These are phyloP conservation scores for Cotesia congregata DNA, from an alignment of 2,888 invertebrate genomes.

Conservation along the genomic window DNA sequence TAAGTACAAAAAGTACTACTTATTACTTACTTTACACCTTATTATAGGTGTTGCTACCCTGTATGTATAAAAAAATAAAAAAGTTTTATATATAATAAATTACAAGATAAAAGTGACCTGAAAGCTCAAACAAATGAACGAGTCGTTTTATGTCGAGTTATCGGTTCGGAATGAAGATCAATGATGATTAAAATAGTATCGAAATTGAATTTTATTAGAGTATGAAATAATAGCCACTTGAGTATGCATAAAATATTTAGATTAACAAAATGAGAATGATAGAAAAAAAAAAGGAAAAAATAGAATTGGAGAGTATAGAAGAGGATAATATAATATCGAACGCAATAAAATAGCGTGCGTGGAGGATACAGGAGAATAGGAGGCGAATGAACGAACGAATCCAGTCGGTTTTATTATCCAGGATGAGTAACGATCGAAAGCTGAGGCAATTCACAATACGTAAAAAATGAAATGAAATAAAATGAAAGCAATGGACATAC, in stretches of 20 bases:
- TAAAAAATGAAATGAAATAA: slow-evolving; percentile 9
- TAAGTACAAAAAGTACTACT: no score
- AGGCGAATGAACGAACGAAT: slow-evolving; percentile 5
- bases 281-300: background rate
- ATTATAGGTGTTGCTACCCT: no score
- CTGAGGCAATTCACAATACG: slow-evolving; percentile 3
- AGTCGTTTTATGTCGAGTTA: background rate
- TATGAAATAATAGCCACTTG: background rate
- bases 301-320: background rate
- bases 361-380: background rate
- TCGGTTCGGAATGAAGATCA: background rate
- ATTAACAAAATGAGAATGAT: background rate
- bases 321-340: slow-evolving; percentile 10
- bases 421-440: slow-evolving; percentile 41
- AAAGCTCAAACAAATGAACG: background rate
- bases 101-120: no score
- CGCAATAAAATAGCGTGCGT: slow-evolving; percentile 45
- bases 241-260: background rate
- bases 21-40: no score
- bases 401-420: slow-evolving; percentile 20
- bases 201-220: background rate
- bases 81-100: no score
- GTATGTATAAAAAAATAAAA: no score
- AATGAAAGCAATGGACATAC: slow-evolving; percentile 32
- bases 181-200: background rate